Evolutionary conservation across 1,140 invertebrate species (phyloP).

Genomic region (Cyphomyrmex costatus): DNA sequence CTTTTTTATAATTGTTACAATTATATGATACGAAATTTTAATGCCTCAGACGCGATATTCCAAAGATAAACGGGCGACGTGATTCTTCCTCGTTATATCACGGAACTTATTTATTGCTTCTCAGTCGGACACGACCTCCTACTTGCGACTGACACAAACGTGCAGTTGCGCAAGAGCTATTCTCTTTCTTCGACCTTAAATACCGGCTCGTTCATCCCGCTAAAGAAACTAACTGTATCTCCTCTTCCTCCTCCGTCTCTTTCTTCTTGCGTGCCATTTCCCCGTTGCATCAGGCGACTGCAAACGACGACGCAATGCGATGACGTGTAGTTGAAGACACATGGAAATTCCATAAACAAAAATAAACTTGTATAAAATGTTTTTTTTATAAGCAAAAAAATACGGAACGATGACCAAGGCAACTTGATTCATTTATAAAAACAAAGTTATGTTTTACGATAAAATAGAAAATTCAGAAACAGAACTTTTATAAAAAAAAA

Average conservation of each 20-base stretch:
- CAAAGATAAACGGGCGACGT: neutral
- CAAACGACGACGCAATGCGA: neutral
- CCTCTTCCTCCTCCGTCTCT: constrained; percentile 33
- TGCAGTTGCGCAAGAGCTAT: constrained; percentile 65
- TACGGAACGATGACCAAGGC: neutral
- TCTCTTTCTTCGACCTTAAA: constrained; percentile 70
- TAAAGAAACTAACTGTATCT: constrained; percentile 54
- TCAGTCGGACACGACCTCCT: constrained; percentile 77
- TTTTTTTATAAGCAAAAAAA: neutral
- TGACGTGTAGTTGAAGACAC: constrained; percentile 12
- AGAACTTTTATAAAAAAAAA: neutral
- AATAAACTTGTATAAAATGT: neutral
- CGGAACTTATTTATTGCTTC: constrained; percentile 78
- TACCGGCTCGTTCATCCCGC: constrained; percentile 53
- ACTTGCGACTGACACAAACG: constrained; percentile 66
- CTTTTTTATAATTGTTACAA: neutral
- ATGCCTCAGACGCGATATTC: neutral
- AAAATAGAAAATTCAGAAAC: neutral
- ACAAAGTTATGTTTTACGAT: neutral
- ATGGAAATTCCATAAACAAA: neutral
- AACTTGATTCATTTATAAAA: neutral
- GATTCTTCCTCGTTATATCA: constrained; percentile 16
- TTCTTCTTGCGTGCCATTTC: constrained; percentile 42
- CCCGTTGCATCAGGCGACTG: neutral
- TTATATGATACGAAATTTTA: neutral